These are phyloP conservation scores for Caenorhabditis wallacei DNA, from an alignment of 2,888 invertebrate species.

Conservation along the genomic window DNA sequence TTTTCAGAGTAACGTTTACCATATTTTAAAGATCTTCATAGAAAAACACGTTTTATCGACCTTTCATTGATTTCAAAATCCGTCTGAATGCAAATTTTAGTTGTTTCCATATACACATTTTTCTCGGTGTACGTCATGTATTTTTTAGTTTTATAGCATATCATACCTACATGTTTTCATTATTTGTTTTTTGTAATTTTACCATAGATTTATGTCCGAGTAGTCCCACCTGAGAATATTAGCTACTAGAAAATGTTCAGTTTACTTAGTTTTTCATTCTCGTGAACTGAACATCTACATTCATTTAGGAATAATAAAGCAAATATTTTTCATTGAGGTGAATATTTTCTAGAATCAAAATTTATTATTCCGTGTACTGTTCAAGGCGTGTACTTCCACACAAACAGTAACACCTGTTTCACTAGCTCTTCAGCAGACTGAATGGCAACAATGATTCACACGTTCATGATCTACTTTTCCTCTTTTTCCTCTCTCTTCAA, in stretches of 20 bases:
- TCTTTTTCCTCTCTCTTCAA: slow-evolving; percentile 6
- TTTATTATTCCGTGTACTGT: too few relatives aligned
- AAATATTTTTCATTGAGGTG: too few relatives aligned
- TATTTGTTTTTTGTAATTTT: slow-evolving; percentile 2
- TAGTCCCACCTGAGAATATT: neutral
- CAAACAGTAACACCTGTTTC: slow-evolving; percentile 16
- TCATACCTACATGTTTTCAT: neutral
- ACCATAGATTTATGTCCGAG: neutral
- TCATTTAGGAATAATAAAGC: too few relatives aligned
- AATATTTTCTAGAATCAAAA: too few relatives aligned
- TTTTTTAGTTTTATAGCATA: neutral
- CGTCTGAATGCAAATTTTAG: slow-evolving; percentile 51
- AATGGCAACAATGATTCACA: slow-evolving; percentile 45
- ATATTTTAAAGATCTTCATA: slow-evolving; percentile 24
- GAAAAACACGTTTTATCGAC: slow-evolving; percentile 17
- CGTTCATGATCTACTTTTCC: slow-evolving; percentile 39
- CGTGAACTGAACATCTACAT: too few relatives aligned
- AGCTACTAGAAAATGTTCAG: neutral
- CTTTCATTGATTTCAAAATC: slow-evolving; percentile 41
- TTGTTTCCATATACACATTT: neutral
- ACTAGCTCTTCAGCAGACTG: slow-evolving; percentile 13
- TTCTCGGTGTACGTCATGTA: slow-evolving; percentile 23
- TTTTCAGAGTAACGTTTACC: neutral
- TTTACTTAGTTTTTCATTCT: too few relatives aligned
- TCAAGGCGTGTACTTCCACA: neutral